Evolutionary conservation across 2,113 vertebrate species (phyloP).

Genomic region (Burhinus oedicnemus): DNA sequence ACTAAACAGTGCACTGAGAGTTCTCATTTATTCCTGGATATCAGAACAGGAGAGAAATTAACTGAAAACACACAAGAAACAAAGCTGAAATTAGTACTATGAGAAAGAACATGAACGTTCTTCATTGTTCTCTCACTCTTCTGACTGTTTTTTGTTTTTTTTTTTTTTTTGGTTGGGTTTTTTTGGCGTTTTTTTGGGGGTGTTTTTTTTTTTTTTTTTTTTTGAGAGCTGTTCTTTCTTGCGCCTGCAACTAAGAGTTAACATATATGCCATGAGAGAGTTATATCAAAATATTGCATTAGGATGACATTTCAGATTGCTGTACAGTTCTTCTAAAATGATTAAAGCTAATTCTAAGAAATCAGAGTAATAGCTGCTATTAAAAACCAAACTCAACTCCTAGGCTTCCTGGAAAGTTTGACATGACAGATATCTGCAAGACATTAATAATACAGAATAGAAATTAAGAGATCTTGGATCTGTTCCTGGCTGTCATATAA

Average conservation of each 20-base stretch:
- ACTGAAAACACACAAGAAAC: background rate
- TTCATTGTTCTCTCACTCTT: background rate
- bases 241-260: background rate
- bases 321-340: conserved; percentile 56
- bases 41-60: background rate
- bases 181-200: too few relatives aligned
- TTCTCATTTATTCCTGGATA: background rate
- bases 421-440: conserved; percentile 58
- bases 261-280: background rate
- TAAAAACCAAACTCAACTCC: conserved; percentile 45
- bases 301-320: conserved; percentile 59
- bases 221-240: background rate
- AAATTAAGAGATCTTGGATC: conserved; percentile 33
- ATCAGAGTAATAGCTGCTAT: conserved; percentile 68
- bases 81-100: background rate
- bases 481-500: background rate
- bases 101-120: background rate
- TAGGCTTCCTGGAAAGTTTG: conserved; percentile 65
- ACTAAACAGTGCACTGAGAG: background rate
- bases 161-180: background rate
- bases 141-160: too few relatives aligned
- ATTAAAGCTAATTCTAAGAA: conserved; percentile 69
- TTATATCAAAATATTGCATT: conserved; percentile 53
- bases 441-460: conserved; percentile 54
- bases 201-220: too few relatives aligned